Base-by-base conservation (phyloP, 2,888 invertebrate species). In the Drosophila bunnanda region DNA sequence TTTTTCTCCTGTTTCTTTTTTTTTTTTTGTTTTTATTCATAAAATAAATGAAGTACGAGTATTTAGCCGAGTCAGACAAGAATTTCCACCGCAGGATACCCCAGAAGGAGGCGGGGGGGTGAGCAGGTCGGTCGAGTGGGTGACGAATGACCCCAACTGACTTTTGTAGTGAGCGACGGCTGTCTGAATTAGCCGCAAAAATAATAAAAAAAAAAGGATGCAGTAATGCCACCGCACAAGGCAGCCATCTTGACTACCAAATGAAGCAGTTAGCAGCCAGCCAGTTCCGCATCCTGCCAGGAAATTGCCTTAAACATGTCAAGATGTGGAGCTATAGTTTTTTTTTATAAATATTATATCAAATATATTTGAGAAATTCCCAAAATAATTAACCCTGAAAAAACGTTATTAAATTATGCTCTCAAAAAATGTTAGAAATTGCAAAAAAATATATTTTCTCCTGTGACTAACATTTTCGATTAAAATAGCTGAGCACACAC, bases 11-110 rank as follows among this genome's bases (percentile, higher is more conserved):
- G n/a, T n/a, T n/a, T n/a, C n/a, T n/a, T n/a, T 88, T 74, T 25
- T 25, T 25, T 88, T 74, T 25, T 25, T 25, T 25, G 2, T 25
- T 25, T 76, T 77, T 82, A 84, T 89, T 90, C 89, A 88, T 89
- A 79, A 82, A 88, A 87, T 85, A 90, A 88, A 88, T 90, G 80
- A 88, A 85, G 89, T 74, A 74, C 75, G 53, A 64, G 71, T 81
- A 85, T 88, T 90, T 89, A 89, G 89, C 69, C 74, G 74, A 82
- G 57, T 66, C 69, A 78, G 73, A 78, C 88, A 62, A 46, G 57
- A 38, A 60, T 54, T 57, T 56, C 53, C 59, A 59, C 68, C 78
- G 56, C 85, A 87, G 13, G 17, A 28, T n/a, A 34, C 30, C 22
- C 9, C 8, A 38, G n/a, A 20, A 12, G 15, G 36, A 5, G 32